Percentiles rank a stretch among this genome's conserved stretches.
Conservation (phyloP, 2,113 vertebrate species). For the Sceloporus undulatus region DNA sequence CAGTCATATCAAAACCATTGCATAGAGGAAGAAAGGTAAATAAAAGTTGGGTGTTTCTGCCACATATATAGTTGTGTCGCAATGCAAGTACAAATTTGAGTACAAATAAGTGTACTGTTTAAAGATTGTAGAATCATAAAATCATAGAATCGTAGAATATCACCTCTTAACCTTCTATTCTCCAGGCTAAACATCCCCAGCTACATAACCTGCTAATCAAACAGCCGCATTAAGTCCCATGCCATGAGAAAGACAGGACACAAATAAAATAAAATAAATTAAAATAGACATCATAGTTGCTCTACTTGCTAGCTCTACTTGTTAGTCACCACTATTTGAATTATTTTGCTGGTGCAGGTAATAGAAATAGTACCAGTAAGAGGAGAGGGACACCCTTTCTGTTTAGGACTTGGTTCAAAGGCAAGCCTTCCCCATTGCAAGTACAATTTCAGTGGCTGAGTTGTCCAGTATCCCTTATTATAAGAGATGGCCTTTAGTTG, state of each 20-base stretch:
- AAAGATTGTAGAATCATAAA: no score
- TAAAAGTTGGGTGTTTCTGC: neutral
- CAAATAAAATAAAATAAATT: neutral
- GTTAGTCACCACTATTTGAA: neutral
- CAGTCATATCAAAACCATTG: neutral
- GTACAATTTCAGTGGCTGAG: neutral
- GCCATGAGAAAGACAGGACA: no score
- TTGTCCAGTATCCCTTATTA: no score
- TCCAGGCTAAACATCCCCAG: no score
- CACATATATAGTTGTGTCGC: neutral
- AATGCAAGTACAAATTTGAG: constrained; percentile 25
- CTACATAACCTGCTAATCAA: no score
- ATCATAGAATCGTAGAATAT: no score
- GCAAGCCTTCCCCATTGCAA: neutral
- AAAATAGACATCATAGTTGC: neutral
- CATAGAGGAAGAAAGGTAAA: neutral
- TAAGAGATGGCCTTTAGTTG: no score
- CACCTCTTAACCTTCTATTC: no score
- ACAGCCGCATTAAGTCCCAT: no score
- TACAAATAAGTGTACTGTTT: neutral
- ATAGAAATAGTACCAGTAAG: neutral
- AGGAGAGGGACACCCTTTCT: no score
- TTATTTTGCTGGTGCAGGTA: neutral
- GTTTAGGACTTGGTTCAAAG: no score
- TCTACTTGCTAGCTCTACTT: neutral